Base-by-base conservation (phyloP, 1,140 invertebrate genomes). In the Pseudomyrmex flavicornis region DNA sequence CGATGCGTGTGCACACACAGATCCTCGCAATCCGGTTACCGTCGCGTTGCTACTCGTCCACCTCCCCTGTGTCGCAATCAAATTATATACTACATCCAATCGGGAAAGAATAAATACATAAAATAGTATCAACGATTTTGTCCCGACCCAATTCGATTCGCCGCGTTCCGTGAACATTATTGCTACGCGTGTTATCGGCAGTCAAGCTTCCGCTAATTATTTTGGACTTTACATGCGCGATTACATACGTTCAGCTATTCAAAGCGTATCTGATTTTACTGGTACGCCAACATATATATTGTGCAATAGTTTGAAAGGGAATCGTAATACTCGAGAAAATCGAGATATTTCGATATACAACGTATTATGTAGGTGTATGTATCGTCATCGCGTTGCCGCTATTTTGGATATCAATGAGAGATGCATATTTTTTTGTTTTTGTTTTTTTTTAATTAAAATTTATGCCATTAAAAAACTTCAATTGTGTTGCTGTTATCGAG, bases 61-160 rank as follows among this genome's bases (percentile, higher is more conserved):
- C 52, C 50, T 35, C 26, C 65, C 58, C 17, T 52, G 66, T 50
- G 35, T 76, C 44, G 50, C 85, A 75, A 88, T 88, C 48, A 87
- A 88, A 85, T 87, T 88, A 88, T 87, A 82, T 85, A 52, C 56
- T 35, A 35, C 48, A 66, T 72, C 61, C 70, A 70, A 87, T 72
- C 48, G 65, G 4, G 22, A 22, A 52, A 17, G 58, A 74, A 54
- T 54, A 22, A 80, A 58, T 84, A 84, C 54, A 58, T 66, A 76
- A 88, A 87, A 76, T 82, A 72, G 20, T 59, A 50, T 20, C 48
- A 68, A 17, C 56, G 56, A 58, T 73, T 86, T 35, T 20, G 17
- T 48, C 10, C 0, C 26, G 12, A 61, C n/a, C 17, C 52, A 56
- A 84, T 85, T 69, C 59, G 69, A 82, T 80, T 66, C 44, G 26